Percentiles rank a stretch among this genome's conserved stretches.
Evolutionary conservation across 2,888 invertebrate species (phyloP).

Genomic region (Mesoligia furuncula): DNA sequence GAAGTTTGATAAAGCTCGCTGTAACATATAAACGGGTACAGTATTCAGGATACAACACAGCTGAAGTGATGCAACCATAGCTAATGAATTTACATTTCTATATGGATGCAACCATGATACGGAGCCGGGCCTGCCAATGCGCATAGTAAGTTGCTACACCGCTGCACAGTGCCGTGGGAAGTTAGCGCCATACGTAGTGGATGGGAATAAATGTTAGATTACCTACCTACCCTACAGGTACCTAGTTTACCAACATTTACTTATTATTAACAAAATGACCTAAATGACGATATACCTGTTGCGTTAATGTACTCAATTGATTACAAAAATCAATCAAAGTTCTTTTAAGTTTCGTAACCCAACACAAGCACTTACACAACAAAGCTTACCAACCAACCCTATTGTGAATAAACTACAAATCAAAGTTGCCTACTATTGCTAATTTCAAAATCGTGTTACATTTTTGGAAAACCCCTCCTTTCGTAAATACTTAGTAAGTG

Average conservation of each 20-base stretch:
- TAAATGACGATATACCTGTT: conserved; percentile 19
- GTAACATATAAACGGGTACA: neutral
- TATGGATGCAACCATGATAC: conserved; percentile 25
- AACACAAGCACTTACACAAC: neutral
- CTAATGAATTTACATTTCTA: too few relatives aligned
- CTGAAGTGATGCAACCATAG: conserved; percentile 19
- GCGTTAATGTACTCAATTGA: neutral
- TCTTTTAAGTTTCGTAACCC: neutral
- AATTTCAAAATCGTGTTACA: conserved; percentile 11
- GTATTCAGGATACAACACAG: neutral
- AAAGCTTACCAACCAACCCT: conserved; percentile 4
- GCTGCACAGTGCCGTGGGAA: conserved; percentile 30
- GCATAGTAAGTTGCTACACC: conserved; percentile 35
- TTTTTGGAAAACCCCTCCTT: conserved; percentile 53
- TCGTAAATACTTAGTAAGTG: conserved; percentile 38
- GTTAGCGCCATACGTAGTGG: neutral
- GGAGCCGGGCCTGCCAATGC: conserved; percentile 11
- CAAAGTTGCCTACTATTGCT: neutral
- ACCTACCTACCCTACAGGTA: conserved; percentile 29
- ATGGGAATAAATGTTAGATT: conserved; percentile 13
- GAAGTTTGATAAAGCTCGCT: neutral
- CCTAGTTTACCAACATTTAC: too few relatives aligned
- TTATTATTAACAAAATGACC: neutral
- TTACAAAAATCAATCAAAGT: conserved; percentile 19
- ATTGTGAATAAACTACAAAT: conserved; percentile 30